Percentiles rank a stretch among this genome's conserved stretches.
phyloP scores from a whole-genome alignment of 2,888 invertebrate genomes.

The Drosophila anomelani region DNA sequence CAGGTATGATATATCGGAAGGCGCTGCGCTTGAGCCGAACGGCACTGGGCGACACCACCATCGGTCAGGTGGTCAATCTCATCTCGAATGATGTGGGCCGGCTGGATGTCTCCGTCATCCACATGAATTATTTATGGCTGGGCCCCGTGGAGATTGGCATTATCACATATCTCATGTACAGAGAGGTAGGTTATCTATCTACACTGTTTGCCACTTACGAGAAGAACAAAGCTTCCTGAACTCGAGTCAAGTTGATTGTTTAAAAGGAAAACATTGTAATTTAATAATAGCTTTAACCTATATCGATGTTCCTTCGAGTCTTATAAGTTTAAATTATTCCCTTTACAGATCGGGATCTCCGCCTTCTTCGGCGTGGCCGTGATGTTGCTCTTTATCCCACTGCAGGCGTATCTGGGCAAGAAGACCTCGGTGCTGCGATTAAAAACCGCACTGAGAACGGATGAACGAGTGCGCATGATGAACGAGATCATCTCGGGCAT shows the following conservation, averaged over 20 bases:
- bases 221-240: not conserved
- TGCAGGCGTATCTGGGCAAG: constrained; percentile 92
- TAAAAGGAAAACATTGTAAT: not conserved
- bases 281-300: not conserved
- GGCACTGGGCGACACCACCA: constrained; percentile 91
- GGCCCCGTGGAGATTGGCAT: constrained; percentile 93
- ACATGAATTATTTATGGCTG: constrained; percentile 96
- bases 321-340: not conserved
- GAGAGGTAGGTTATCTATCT: constrained; percentile 84
- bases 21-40: constrained; percentile 89
- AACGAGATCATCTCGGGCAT: constrained; percentile 95
- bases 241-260: constrained; percentile 2
- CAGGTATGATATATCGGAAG: constrained; percentile 88
- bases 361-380: constrained; percentile 87
- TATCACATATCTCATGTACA: constrained; percentile 91
- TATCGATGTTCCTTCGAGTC: not conserved
- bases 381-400: constrained; percentile 88
- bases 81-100: constrained; percentile 97
- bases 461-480: constrained; percentile 95
- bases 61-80: constrained; percentile 93
- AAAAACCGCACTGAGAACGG: constrained; percentile 93
- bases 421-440: constrained; percentile 90
- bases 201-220: not conserved
- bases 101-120: constrained; percentile 88
- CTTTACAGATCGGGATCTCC: constrained; percentile 85